Evolutionary conservation across 2,113 vertebrate genomes (phyloP).

Genomic region (Carollia perspicillata): DNA sequence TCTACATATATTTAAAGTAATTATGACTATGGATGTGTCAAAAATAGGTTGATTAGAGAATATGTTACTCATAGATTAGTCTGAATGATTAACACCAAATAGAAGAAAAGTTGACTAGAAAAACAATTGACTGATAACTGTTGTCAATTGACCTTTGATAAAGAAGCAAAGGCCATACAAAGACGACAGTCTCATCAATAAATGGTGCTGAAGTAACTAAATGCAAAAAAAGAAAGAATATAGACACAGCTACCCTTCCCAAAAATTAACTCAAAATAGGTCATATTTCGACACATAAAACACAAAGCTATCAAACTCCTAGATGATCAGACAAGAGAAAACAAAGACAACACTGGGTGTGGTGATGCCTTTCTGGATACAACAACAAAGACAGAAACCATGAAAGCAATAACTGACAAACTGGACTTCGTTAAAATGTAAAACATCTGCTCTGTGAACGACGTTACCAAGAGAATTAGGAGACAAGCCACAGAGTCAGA

Average conservation of each 20-base stretch:
- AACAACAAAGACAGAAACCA: background rate
- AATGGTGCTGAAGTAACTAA: background rate
- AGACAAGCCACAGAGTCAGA: background rate
- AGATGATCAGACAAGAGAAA: background rate
- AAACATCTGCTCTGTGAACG: background rate
- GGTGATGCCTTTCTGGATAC: background rate
- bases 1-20: background rate
- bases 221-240: background rate
- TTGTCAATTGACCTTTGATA: background rate
- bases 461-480: background rate
- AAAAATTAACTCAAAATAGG: background rate
- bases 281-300: background rate
- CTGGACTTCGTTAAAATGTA: background rate
- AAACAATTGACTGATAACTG: background rate
- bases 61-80: background rate
- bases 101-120: background rate
- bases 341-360: background rate
- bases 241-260: background rate
- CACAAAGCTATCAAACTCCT: background rate
- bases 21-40: background rate
- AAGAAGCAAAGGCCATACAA: background rate
- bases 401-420: background rate
- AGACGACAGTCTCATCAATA: background rate
- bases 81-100: background rate
- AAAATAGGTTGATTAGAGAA: background rate